A percentile compares a stretch with the other conserved stretches of the same genome.
phyloP scores from a whole-genome alignment of 2,888 invertebrate species.

The Tipula helvola region DNA sequence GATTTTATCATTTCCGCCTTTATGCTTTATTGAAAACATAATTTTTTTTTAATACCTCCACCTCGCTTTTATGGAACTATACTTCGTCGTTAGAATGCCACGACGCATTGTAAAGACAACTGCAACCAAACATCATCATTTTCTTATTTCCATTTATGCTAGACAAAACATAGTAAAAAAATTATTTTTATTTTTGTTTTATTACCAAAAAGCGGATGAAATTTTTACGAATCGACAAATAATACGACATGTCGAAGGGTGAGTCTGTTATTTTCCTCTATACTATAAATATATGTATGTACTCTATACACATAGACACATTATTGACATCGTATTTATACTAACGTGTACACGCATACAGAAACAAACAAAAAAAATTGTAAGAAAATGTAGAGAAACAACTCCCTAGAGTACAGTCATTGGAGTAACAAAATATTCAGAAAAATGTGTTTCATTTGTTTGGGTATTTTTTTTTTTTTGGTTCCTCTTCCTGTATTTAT shows the following conservation, averaged over 20 bases:
- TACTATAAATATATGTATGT: not conserved
- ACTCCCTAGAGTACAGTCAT: not conserved
- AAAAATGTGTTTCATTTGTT: not conserved
- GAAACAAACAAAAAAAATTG: not conserved
- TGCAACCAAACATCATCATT: not conserved
- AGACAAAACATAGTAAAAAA: not conserved
- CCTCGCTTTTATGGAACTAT: no score
- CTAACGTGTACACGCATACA: not conserved
- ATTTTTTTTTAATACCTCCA: no score
- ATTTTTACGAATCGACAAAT: not conserved
- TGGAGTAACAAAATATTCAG: not conserved
- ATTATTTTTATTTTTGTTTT: not conserved
- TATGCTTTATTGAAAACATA: no score
- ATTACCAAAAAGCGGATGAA: not conserved
- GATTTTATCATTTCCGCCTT: no score
- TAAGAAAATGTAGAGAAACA: not conserved
- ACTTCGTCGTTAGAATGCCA: no score
- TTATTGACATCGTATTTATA: not conserved
- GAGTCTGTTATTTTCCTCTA: not conserved
- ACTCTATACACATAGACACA: not conserved
- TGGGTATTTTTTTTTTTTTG: not conserved
- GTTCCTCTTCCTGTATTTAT: not conserved
- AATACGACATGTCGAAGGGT: not conserved
- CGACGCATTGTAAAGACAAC: not conserved
- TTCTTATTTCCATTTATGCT: not conserved